phyloP scores from a whole-genome alignment of 2,113 vertebrate genomes.

The Mandrillus leucophaeus region DNA sequence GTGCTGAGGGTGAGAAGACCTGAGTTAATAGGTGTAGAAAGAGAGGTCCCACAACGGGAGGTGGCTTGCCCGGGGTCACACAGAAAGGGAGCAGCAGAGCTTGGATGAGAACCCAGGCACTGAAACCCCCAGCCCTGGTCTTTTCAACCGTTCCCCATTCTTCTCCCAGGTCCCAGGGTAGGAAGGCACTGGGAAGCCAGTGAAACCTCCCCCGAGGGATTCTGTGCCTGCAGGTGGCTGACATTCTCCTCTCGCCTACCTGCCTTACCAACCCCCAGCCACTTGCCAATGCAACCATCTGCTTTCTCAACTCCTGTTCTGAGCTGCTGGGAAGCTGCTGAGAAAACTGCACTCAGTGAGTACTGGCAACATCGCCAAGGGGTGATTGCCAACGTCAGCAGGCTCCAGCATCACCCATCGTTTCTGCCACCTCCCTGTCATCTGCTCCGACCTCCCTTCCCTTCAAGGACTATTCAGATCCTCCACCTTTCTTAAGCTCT shows the following conservation, averaged over 20 bases:
- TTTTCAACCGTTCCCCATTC: background rate
- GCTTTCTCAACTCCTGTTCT: constrained; percentile 29
- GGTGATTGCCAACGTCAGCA: background rate
- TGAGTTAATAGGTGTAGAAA: background rate
- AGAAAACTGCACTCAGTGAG: background rate
- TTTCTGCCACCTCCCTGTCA: background rate
- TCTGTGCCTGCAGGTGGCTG: background rate
- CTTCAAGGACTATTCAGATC: background rate
- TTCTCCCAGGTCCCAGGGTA: background rate
- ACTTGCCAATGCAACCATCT: constrained; percentile 55
- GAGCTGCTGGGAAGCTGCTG: background rate
- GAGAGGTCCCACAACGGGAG: background rate
- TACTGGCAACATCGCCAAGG: background rate
- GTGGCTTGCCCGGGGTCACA: background rate
- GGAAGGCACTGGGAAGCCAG: background rate
- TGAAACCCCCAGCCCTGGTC: background rate
- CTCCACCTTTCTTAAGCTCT: background rate
- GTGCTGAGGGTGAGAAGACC: background rate
- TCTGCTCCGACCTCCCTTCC: background rate
- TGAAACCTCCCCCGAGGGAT: background rate
- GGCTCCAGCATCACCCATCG: background rate
- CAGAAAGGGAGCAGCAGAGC: background rate
- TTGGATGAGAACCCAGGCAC: background rate
- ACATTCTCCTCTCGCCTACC: background rate
- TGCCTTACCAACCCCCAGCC: constrained; percentile 7